Percentiles rank a stretch among this genome's conserved stretches.
phyloP scores from a whole-genome alignment of 2,797 vertebrate species.

The Rhinoraja longicauda region DNA sequence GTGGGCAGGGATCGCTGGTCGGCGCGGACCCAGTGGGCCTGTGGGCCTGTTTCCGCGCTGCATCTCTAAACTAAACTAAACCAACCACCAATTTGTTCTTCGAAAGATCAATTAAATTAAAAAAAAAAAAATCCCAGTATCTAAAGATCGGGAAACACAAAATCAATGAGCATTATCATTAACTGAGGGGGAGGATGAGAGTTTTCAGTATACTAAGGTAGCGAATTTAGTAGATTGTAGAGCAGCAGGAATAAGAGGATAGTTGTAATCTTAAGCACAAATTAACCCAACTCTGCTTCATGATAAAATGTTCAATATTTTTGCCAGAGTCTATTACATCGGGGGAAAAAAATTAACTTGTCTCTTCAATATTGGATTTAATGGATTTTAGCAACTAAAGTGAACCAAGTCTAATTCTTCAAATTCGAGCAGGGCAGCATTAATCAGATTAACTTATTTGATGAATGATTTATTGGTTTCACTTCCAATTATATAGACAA shows the following conservation, averaged over 20 bases:
- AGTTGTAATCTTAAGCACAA: neutral
- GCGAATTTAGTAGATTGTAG: neutral
- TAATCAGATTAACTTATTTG: neutral
- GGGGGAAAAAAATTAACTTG: neutral
- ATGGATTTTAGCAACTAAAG: neutral
- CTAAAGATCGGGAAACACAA: neutral
- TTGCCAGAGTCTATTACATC: neutral
- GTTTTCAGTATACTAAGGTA: neutral
- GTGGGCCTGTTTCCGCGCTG: no score
- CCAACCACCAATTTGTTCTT: neutral
- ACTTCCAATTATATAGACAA: neutral
- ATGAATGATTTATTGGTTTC: neutral
- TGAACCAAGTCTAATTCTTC: neutral
- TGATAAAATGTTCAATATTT: neutral
- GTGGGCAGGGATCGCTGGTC: no score
- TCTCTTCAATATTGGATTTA: neutral
- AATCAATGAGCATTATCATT: conserved; percentile 9
- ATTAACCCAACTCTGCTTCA: neutral
- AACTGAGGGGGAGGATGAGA: neutral
- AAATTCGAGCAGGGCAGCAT: neutral
- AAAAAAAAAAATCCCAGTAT: no score
- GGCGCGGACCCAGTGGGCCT: no score
- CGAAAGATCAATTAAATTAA: conserved; percentile 9
- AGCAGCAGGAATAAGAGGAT: neutral
- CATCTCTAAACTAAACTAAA: no score